Base-by-base conservation (phyloP, 1,140 invertebrate species). In the Drosophila malerkotliana region DNA sequence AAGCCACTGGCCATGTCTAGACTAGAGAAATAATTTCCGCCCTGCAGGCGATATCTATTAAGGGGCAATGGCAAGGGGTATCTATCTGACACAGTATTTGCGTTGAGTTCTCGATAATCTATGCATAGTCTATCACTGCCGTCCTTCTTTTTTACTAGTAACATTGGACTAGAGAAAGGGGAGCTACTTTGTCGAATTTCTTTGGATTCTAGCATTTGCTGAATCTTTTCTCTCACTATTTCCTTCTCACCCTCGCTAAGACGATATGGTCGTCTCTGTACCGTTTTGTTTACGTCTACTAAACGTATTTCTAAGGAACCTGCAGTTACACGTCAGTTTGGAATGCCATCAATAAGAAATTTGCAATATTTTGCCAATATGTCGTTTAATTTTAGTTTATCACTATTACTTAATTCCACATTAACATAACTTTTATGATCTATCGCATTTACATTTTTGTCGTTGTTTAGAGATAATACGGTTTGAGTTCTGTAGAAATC, bases 161-260 rank as follows among this genome's bases (percentile, higher is more conserved):
- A 41, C 14, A 41, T 41, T 41, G 37, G 37, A 41, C 2, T 41
- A 41, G 37, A 41, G 37, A 41, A 41, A 14, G 37, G 37, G 37
- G 37, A 41, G 37, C 37, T 37, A 41, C 37, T 41, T 41, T n/a
- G 37, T 41, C 37, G 37, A 14, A n/a, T 41, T 14, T 14, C 37
- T n/a, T 49, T 24, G 5, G 24, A n/a, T 15, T 52, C 49, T 30
- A 51, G 5, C 34, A 54, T 39, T 53, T 21, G 12, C 10, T 30
- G 14, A 60, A 37, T 60, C 15, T 52, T 52, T 9, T 52, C 2
- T 4, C 32, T 60, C 32, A 52, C 21, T 60, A 51, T 34, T 9
- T 52, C 18, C 1, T 12, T 52, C 21, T 21, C 21, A 21, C 21
- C 21, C 21, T 21, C 21, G 21, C 18, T 18, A 18, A 21, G 21